phyloP scores from a whole-genome alignment of 2,888 invertebrate species.

The Euplexia lucipara region DNA sequence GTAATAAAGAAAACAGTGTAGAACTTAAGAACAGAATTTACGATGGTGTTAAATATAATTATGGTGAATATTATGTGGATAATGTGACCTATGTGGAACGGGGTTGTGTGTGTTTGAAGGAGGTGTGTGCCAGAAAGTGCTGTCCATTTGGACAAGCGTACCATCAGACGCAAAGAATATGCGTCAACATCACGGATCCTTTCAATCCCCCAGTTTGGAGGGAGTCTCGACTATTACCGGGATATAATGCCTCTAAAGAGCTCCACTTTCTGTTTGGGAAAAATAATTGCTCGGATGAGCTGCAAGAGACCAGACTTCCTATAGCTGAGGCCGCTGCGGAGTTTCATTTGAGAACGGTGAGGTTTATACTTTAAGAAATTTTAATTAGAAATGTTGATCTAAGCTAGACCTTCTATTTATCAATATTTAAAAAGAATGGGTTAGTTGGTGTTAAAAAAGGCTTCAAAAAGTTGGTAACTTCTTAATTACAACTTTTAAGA shows the following conservation, averaged over 20 bases:
- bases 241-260: conserved; percentile 64
- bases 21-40: conserved; percentile 47
- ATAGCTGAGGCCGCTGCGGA: conserved; percentile 50
- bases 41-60: conserved; percentile 68
- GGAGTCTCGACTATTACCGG: conserved; percentile 55
- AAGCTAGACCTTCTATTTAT: no score
- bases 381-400: no score
- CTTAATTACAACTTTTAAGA: no score
- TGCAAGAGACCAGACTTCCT: conserved; percentile 55
- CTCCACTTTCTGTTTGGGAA: conserved; percentile 74
- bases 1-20: conserved; percentile 46
- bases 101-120: conserved; percentile 76
- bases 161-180: conserved; percentile 58
- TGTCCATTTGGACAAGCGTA: conserved; percentile 77
- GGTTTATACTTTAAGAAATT: background rate
- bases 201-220: conserved; percentile 76
- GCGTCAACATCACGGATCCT: conserved; percentile 58
- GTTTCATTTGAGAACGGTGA: conserved; percentile 68
- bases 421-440: no score
- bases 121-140: conserved; percentile 77
- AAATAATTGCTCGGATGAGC: conserved; percentile 65
- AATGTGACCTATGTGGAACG: conserved; percentile 63
- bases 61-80: conserved; percentile 73
- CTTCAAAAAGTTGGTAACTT: no score
- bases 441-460: no score